A percentile compares a stretch with the other conserved stretches of the same genome.
Evolutionary conservation across 2,113 vertebrate species (phyloP).

Genomic region (Chaenocephalus aceratus): DNA sequence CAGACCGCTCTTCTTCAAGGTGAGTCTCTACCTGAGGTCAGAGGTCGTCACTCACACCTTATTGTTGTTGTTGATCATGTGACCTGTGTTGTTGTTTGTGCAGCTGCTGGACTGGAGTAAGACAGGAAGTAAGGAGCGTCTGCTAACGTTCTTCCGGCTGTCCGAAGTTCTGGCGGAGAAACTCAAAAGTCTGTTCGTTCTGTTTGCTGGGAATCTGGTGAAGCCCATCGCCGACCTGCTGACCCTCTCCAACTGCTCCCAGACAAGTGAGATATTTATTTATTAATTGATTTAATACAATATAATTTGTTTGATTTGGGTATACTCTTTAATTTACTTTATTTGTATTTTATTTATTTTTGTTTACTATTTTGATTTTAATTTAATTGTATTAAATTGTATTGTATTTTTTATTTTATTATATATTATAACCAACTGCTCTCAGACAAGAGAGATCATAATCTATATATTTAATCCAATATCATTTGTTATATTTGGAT

Average conservation of each 20-base stretch:
- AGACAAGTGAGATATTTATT: conserved; percentile 79
- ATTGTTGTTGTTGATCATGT: background rate
- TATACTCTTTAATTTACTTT: background rate
- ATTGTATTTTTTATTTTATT: too few species aligned
- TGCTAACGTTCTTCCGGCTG: conserved; percentile 92
- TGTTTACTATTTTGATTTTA: too few species aligned
- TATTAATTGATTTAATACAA: too few species aligned
- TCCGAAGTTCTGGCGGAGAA: conserved; percentile 87
- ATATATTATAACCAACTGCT: too few species aligned
- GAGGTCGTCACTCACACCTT: background rate
- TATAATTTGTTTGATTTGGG: background rate
- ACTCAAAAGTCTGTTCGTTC: conserved; percentile 93
- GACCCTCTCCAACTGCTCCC: conserved; percentile 83
- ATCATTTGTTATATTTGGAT: background rate
- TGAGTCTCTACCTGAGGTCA: conserved; percentile 50
- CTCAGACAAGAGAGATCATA: too few species aligned
- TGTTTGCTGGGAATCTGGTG: conserved; percentile 95
- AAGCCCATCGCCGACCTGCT: conserved; percentile 91
- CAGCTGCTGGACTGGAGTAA: conserved; percentile 97
- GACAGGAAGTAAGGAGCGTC: conserved; percentile 86
- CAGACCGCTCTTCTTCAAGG: conserved; percentile 97
- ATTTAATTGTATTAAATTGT: too few species aligned
- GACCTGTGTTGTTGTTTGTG: background rate
- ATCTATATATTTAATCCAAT: too few species aligned
- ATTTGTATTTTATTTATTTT: background rate